Percentiles rank a stretch among this genome's conserved stretches.
These are phyloP conservation scores for mouse (Mus musculus) DNA, from an alignment of 2,113 vertebrate genomes.

Conservation along the genomic window GRCm39 chr10:17330501-17331000, in stretches of 20 bases:
- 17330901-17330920: slow-evolving; percentile 29
- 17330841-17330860: slow-evolving; percentile 27
- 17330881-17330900: not conserved
- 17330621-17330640: not conserved
- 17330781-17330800: slow-evolving; percentile 66
- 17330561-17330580: not conserved
- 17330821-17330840: slow-evolving; percentile 58
- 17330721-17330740: slow-evolving; percentile 69
- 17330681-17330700: slow-evolving; percentile 37
- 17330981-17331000: slow-evolving; percentile 12
- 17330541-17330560: not conserved
- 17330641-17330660: slow-evolving; percentile 20
- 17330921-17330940: slow-evolving; percentile 50
- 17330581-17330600: not conserved
- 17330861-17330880: slow-evolving; percentile 30
- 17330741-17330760: slow-evolving; percentile 61
- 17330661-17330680: not conserved
- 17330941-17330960: slow-evolving; percentile 47
- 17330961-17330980: not conserved
- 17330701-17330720: slow-evolving; percentile 73
- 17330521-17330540: not conserved
- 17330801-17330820: slow-evolving; percentile 48
- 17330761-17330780: slow-evolving; percentile 69
- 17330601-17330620: not conserved
- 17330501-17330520: not conserved